Evolutionary conservation across 2,888 invertebrate species (phyloP).

Genomic region (Eilema caniola): DNA sequence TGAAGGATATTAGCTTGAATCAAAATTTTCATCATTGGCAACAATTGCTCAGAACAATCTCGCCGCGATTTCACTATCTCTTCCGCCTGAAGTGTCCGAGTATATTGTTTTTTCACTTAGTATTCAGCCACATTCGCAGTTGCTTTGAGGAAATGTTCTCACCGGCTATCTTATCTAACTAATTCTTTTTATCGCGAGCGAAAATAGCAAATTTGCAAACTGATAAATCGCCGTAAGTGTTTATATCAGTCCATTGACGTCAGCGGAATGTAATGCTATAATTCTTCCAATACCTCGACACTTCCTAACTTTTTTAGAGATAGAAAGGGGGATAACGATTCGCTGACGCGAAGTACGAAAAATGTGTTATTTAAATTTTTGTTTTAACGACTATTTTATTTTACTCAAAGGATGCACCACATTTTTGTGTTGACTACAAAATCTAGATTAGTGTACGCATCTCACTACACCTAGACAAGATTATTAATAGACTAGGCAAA

Average conservation of each 20-base stretch:
- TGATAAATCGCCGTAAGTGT: constrained; percentile 62
- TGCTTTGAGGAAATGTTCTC: constrained; percentile 78
- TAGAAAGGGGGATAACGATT: constrained; percentile 23
- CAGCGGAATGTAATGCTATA: constrained; percentile 38
- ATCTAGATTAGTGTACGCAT: not conserved
- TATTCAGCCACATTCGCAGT: constrained; percentile 53
- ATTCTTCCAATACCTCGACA: constrained; percentile 24
- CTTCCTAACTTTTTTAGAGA: constrained; percentile 31
- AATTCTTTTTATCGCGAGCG: constrained; percentile 62
- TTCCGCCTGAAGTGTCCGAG: constrained; percentile 58
- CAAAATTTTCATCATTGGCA: constrained; percentile 36
- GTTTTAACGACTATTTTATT: not conserved
- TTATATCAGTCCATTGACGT: constrained; percentile 55
- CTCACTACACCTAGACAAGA: constrained; percentile 2
- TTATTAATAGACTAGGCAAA: constrained; percentile 24
- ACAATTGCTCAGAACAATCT: constrained; percentile 10
- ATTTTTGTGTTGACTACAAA: not conserved
- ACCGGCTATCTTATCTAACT: constrained; percentile 65
- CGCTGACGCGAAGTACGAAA: constrained; percentile 5
- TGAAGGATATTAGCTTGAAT: constrained; percentile 62
- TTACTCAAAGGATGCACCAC: not conserved
- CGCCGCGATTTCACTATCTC: constrained; percentile 60
- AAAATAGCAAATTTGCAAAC: constrained; percentile 68
- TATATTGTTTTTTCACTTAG: constrained; percentile 52
- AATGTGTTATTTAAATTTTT: constrained; percentile 12